Conservation (phyloP, 2,113 vertebrate genomes). For the Carollia perspicillata region DNA sequence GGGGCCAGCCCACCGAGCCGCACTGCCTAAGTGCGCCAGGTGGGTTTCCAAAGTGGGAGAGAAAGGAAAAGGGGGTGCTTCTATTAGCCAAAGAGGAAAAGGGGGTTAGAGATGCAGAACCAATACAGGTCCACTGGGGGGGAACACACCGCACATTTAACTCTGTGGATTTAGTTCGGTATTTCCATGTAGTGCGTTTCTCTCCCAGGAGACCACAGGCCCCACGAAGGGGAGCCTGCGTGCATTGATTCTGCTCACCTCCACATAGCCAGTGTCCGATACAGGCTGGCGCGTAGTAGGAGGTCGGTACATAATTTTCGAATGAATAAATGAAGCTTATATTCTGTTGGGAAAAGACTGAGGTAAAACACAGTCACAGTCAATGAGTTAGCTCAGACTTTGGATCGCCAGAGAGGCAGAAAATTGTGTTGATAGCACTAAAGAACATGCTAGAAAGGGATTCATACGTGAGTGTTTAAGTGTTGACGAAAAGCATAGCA, state of each 20-base stretch:
- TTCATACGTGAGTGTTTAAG: background rate
- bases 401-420: background rate
- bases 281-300: background rate
- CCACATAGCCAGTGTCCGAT: background rate
- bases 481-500: background rate
- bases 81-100: background rate
- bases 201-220: background rate
- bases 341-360: background rate
- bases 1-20: background rate
- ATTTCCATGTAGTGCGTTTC: no score
- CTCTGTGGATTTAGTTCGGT: background rate
- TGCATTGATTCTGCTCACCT: background rate
- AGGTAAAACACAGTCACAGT: background rate
- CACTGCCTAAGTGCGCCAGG: fast-evolving
- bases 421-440: background rate
- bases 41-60: background rate
- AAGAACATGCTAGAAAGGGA: background rate
- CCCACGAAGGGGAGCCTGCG: background rate
- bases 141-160: background rate
- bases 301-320: background rate
- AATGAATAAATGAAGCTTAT: background rate
- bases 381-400: background rate
- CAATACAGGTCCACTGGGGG: fast-evolving
- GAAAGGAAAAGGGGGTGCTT: background rate
- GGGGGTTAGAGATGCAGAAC: background rate